Evolutionary conservation across 64 coral and sea anemone genomes (phyloP), one percentile per base, ranked within the genome.

Genomic region (Montipora foliosa): DNA sequence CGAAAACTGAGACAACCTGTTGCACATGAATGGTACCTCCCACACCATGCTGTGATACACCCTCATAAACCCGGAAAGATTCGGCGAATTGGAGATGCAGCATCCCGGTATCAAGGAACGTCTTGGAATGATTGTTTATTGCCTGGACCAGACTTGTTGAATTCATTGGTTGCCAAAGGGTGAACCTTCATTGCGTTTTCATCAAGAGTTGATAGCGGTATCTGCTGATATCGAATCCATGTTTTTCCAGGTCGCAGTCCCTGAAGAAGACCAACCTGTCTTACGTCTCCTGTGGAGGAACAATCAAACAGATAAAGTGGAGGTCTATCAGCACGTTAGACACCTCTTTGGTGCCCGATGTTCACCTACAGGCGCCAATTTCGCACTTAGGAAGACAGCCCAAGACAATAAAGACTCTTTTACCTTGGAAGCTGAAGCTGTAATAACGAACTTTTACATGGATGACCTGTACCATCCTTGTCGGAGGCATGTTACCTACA

Each of bases 221-320:
- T 80, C 78, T 17, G 78, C 17, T 2, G 48, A 80, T 47, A 80
- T 80, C 24, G 79, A 82, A 17, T 53, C 82, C 2, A 85, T 68
- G 82, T 69, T 85, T 37, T 47, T 44, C 20, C 82, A 85, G 67
- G 82, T 85, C n/a, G 82, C 61, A 55, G 52, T 55, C 3, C 52
- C 52, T 5, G 52, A 55, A 55, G 52, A 14, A 25, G 62, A 20
- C 82, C 61, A 47, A 16, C 7, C 4, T 22, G 16, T 14, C 53
- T 29, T 69, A 20, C 82, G 44, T 69, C 68, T 70, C 45, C 25
- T 85, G 44, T 85, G 82, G 82, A 49, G 82, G 5, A 68, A 70
- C 4, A 55, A 55, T 5, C 52, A 5, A 55, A 10, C 52, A 55
- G 29, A 37, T 37, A 37, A 37, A 37, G 29, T 37, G 29, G 1